These are phyloP conservation scores for Arrhamphus sclerolepis DNA, from an alignment of 2,797 vertebrate species.

Conservation along the genomic window DNA sequence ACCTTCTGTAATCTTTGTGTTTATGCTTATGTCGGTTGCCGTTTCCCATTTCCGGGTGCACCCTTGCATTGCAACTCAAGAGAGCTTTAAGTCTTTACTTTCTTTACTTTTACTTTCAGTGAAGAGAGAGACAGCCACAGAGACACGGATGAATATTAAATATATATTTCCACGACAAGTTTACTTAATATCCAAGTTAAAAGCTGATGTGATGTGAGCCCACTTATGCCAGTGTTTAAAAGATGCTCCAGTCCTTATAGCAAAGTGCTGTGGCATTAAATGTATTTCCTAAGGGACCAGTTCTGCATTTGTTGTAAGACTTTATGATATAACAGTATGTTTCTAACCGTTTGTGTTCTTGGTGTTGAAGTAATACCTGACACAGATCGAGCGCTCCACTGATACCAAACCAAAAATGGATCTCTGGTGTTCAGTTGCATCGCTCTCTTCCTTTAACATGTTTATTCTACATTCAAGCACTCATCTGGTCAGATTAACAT, in stretches of 20 bases:
- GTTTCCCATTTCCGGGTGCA: too few species aligned
- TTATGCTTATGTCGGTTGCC: too few species aligned
- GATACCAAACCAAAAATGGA: conserved; percentile 28
- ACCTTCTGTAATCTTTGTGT: too few species aligned
- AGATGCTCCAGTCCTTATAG: background rate
- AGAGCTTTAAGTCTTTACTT: too few species aligned
- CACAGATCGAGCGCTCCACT: conserved; percentile 1
- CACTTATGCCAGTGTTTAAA: background rate
- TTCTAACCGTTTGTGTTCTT: conserved; percentile 16
- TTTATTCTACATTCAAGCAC: conserved; percentile 57
- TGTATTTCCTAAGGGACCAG: conserved; percentile 25
- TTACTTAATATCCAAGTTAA: background rate
- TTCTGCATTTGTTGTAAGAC: conserved; percentile 1
- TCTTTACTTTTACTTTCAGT: too few species aligned
- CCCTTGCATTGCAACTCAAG: too few species aligned
- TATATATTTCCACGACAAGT: too few species aligned
- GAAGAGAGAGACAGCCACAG: too few species aligned
- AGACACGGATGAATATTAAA: too few species aligned
- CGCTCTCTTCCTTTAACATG: conserved; percentile 13
- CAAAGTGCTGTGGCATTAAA: conserved; percentile 12
- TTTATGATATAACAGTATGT: conserved; percentile 3
- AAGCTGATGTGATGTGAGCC: background rate
- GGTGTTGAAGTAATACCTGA: conserved; percentile 17
- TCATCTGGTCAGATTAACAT: conserved; percentile 63
- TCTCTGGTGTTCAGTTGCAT: background rate